These are phyloP conservation scores for Globia sparganii DNA, from an alignment of 2,888 invertebrate species.

Conservation along the genomic window DNA sequence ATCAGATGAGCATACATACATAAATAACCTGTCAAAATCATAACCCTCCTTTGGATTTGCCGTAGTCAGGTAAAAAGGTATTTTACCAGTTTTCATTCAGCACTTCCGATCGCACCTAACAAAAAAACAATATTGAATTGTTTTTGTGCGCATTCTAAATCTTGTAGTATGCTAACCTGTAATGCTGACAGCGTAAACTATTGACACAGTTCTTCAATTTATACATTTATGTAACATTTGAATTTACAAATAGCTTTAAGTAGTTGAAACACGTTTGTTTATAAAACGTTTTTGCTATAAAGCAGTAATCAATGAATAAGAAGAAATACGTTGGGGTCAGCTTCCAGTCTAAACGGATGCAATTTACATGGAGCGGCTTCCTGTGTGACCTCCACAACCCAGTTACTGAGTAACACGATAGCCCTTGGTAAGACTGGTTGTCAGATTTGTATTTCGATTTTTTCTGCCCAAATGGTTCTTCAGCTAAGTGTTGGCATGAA, in stretches of 20 bases:
- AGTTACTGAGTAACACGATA: no score
- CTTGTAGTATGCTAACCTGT: slow-evolving; percentile 24
- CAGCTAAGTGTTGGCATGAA: no score
- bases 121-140: slow-evolving; percentile 28
- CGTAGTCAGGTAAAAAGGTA: background rate
- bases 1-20: background rate
- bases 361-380: no score
- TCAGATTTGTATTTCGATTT: background rate
- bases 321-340: no score
- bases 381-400: no score
- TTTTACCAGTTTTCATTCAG: background rate
- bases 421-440: no score
- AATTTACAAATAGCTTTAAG: slow-evolving; percentile 39
- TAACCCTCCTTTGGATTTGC: background rate
- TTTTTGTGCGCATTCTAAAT: slow-evolving; percentile 12
- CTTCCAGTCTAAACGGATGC: no score
- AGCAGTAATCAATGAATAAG: no score
- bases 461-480: background rate
- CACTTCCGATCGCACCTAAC: slow-evolving; percentile 9
- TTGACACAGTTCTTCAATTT: slow-evolving; percentile 60
- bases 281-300: background rate
- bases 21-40: background rate
- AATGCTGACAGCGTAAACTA: slow-evolving; percentile 61
- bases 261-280: slow-evolving; percentile 32
- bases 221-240: slow-evolving; percentile 51